Conservation (phyloP, 2,113 vertebrate genomes). For the Carlito syrichta region DNA sequence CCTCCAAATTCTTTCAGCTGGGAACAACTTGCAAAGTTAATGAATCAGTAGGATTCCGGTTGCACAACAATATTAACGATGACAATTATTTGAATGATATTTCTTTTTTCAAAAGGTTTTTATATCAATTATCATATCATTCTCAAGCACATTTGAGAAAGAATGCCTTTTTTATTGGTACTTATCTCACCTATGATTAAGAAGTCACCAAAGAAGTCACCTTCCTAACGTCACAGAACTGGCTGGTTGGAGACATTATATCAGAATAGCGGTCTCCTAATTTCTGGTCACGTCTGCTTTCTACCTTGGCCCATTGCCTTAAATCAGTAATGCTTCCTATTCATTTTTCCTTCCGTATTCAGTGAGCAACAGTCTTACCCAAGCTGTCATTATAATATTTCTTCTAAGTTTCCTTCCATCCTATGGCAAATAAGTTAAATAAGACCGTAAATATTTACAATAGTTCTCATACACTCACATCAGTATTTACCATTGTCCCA, state of each 20-base stretch:
- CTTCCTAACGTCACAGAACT: background rate
- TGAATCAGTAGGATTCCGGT: background rate
- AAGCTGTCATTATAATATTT: background rate
- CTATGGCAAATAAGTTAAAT: background rate
- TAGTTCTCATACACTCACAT: fast-evolving
- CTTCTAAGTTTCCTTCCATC: background rate
- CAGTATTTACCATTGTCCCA: background rate
- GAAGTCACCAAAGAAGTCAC: background rate
- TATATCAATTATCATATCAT: background rate
- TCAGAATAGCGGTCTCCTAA: background rate
- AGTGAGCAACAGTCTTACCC: fast-evolving
- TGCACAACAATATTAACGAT: background rate
- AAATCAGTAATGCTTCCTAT: fast-evolving
- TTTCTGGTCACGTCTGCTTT: fast-evolving
- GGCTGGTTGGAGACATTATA: fast-evolving
- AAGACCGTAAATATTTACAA: background rate
- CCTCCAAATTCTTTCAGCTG: background rate
- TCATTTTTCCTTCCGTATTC: background rate
- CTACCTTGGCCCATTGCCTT: fast-evolving
- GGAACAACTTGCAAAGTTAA: background rate
- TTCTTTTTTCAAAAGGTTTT: background rate
- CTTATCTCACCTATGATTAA: background rate
- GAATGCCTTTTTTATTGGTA: fast-evolving
- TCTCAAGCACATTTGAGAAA: background rate
- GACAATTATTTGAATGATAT: background rate